Evolutionary conservation across 2,113 vertebrate species (phyloP), one percentile per base, ranked within the genome.

Genomic region (Thomomys bottae): DNA sequence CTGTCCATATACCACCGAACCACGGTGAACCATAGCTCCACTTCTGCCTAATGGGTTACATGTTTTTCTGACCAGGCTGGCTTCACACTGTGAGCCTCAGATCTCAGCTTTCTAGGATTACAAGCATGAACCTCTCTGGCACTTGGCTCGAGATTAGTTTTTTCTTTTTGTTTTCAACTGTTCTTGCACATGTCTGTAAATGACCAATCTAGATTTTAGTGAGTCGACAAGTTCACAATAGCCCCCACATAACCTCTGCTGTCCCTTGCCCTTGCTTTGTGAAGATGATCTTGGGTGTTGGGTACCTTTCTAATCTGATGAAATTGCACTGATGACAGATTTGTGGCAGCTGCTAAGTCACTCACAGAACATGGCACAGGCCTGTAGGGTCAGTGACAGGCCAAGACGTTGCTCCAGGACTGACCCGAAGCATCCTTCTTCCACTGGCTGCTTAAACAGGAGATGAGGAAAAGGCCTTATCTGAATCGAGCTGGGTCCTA

Each of bases 171-270:
- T 21, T n/a, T 75, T 42, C n/a, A n/a, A 23, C 42, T 9, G 6
- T 28, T 26, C 17, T 17, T 14, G 2, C 0, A 8, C 17, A 0
- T 38, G 28, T 63, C n/a, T 5, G 6, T 6, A 10, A 23, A 3
- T 28, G 84, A 79, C 34, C 66, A 3, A 9, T 9, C 5, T 45
- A 45, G 8, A 54, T 67, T 38, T 59, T 18, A 67, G 23, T 11
- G 38, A 86, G 30, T 20, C 15, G 68, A 64, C 18, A 34, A 11
- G 73, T 59, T 34, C 8, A 11, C 20, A 59, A 12, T 71, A 6
- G 42, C 40, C 23, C 8, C 9, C 28, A 3, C 32, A n/a, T 32
- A 49, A 15, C 49, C 32, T 42, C 12, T 23, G 23, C 54, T 49
- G 38, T 30, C 30, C 5, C 42, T 1, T 63, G 66, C 80, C 68